Evolutionary conservation across 2,888 invertebrate species (phyloP).

Genomic region (Dioctria rufipes): DNA sequence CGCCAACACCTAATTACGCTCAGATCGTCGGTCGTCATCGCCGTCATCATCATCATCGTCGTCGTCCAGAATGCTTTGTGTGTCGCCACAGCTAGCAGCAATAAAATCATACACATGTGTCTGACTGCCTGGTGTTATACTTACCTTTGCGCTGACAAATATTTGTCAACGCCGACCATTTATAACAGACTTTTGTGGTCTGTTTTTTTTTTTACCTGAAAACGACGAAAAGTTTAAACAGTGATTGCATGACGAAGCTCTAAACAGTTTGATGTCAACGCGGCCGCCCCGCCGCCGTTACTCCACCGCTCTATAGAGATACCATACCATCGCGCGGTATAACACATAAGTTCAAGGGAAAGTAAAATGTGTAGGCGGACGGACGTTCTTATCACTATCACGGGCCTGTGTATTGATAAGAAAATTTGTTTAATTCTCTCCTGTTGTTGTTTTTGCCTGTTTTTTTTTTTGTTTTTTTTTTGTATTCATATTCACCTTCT

Average conservation of each 20-base stretch:
- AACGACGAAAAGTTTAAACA: slow-evolving; percentile 58
- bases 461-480: slow-evolving; percentile 13
- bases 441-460: no score
- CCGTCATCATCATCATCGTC: not conserved
- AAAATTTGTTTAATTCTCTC: slow-evolving; percentile 18
- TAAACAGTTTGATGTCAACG: slow-evolving; percentile 26
- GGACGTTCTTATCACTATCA: slow-evolving; percentile 47
- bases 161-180: slow-evolving; percentile 69
- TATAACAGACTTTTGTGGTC: slow-evolving; percentile 56
- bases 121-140: slow-evolving; percentile 32
- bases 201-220: slow-evolving; percentile 58
- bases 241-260: slow-evolving; percentile 56
- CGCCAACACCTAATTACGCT: slow-evolving; percentile 31
- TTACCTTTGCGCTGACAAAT: slow-evolving; percentile 64
- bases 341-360: slow-evolving; percentile 44
- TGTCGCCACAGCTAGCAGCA: slow-evolving; percentile 55
- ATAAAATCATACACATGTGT: slow-evolving; percentile 61
- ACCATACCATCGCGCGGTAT: no score
- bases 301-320: not conserved
- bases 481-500: not conserved
- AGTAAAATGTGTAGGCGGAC: slow-evolving; percentile 52
- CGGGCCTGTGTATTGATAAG: slow-evolving; percentile 43
- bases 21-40: not conserved
- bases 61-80: no score
- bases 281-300: not conserved